Conservation (phyloP, 2,888 invertebrate species). For the Epirrita christyi region DNA sequence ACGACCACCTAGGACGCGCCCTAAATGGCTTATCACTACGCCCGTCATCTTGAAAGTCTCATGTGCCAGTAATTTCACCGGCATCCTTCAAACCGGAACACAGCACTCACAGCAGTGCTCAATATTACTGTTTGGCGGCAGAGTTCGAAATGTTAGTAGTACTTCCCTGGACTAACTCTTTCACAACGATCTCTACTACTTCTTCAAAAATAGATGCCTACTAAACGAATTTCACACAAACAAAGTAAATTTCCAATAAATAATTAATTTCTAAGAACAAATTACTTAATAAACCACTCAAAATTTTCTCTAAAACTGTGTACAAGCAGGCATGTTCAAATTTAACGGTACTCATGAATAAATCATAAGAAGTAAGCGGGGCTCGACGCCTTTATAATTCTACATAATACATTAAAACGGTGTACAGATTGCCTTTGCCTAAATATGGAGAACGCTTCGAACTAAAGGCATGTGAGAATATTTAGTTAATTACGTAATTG, state of each 20-base stretch:
- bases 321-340: conserved; percentile 77
- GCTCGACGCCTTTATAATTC: conserved; percentile 81
- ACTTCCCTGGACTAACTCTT: no score
- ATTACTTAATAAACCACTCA: conserved; percentile 72
- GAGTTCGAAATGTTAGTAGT: no score
- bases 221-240: conserved; percentile 8
- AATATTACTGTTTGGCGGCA: no score
- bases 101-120: no score
- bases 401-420: conserved; percentile 84
- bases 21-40: no score
- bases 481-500: conserved; percentile 1
- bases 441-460: conserved; percentile 55
- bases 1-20: no score
- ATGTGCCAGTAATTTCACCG: no score
- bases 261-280: conserved; percentile 55
- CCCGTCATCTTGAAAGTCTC: no score
- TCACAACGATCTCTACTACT: no score
- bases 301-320: conserved; percentile 56
- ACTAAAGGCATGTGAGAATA: conserved; percentile 13
- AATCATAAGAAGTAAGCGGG: conserved; percentile 82
- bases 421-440: conserved; percentile 81
- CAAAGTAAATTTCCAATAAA: conserved; percentile 42
- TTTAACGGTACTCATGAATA: conserved; percentile 82
- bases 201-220: not conserved
- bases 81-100: no score